These are phyloP conservation scores for Drosophila vallismaia DNA, from an alignment of 2,888 invertebrate genomes.

Conservation along the genomic window DNA sequence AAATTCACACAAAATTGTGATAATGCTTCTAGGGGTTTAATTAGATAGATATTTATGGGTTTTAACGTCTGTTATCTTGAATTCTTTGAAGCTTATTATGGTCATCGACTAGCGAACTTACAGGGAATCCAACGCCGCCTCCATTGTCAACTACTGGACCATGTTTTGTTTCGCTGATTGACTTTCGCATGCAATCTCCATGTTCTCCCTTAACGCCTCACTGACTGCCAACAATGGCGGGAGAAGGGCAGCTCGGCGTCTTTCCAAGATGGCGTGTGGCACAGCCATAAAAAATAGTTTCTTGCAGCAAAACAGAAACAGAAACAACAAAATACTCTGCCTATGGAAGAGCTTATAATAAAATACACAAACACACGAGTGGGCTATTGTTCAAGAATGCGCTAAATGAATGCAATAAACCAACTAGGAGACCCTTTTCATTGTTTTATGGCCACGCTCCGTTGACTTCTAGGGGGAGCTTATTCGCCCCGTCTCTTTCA, in stretches of 20 bases:
- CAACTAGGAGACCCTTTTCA: slow-evolving; percentile 29
- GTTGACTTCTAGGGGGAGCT: slow-evolving; percentile 40
- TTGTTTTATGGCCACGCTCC: slow-evolving; percentile 55
- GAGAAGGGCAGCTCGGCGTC: slow-evolving; percentile 26
- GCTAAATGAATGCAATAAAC: slow-evolving; percentile 72
- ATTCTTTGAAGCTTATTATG: background rate
- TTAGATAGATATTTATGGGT: too few relatives aligned
- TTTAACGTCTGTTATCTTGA: too few relatives aligned
- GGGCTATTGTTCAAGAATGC: slow-evolving; percentile 41
- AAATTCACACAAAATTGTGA: background rate
- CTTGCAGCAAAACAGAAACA: background rate
- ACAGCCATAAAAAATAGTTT: slow-evolving; percentile 49
- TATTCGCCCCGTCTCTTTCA: slow-evolving; percentile 6
- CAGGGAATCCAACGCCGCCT: background rate
- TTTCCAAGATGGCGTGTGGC: slow-evolving; percentile 64
- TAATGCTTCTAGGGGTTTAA: too few relatives aligned
- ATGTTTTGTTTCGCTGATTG: slow-evolving; percentile 38
- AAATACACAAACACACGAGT: slow-evolving; percentile 24
- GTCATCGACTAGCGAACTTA: background rate
- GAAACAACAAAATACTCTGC: slow-evolving; percentile 17
- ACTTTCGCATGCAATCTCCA: slow-evolving; percentile 42
- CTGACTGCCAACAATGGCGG: slow-evolving; percentile 43
- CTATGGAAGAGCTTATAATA: slow-evolving; percentile 21
- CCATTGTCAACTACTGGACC: slow-evolving; percentile 17
- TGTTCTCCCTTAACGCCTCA: slow-evolving; percentile 36